Evolutionary conservation across 2,888 invertebrate genomes (phyloP).

Genomic region (Prenolepis imparis): DNA sequence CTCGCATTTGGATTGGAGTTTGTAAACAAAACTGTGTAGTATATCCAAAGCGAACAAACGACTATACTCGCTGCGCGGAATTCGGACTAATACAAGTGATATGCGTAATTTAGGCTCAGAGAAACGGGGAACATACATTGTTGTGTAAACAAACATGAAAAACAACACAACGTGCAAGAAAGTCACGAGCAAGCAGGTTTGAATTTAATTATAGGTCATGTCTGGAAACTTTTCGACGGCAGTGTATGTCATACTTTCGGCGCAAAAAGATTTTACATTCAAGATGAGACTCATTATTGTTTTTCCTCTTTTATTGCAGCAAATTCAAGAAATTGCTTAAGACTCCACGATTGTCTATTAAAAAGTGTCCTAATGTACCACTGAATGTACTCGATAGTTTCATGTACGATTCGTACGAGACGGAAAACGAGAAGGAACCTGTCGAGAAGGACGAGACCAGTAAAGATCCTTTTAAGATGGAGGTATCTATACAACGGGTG

Average conservation of each 20-base stretch:
- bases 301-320: background rate
- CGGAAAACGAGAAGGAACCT: background rate
- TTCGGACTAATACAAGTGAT: too few relatives aligned
- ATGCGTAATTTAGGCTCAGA: too few relatives aligned
- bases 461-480: conserved; percentile 86
- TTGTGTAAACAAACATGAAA: too few relatives aligned
- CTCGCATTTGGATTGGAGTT: too few relatives aligned
- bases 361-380: background rate
- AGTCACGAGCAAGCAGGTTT: too few relatives aligned
- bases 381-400: background rate
- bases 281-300: background rate
- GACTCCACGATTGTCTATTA: background rate
- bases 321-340: background rate
- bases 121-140: too few relatives aligned
- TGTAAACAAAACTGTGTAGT: too few relatives aligned
- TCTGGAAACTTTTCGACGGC: too few relatives aligned
- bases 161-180: too few relatives aligned
- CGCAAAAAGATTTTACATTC: background rate
- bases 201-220: too few relatives aligned
- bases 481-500: conserved; percentile 87
- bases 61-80: too few relatives aligned
- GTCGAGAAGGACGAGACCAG: background rate
- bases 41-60: too few relatives aligned
- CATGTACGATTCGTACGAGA: background rate
- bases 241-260: background rate